Evolutionary conservation across 2,888 invertebrate species (phyloP).

Genomic region (Empis stercorea): DNA sequence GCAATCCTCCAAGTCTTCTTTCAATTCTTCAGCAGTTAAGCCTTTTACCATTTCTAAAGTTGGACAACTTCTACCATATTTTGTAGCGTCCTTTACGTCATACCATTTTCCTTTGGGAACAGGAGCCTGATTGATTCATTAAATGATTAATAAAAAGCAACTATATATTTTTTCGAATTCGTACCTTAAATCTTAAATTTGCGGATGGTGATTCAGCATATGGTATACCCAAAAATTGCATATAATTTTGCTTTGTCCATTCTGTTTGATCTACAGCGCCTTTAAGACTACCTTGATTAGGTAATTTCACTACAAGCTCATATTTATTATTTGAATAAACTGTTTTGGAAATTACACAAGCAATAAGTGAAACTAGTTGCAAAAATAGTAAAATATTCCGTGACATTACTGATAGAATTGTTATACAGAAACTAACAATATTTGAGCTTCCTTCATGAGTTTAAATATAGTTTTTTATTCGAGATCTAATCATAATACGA

Average conservation of each 20-base stretch:
- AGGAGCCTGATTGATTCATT: slow-evolving; percentile 23
- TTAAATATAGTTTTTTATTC: too few relatives aligned
- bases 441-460: too few relatives aligned
- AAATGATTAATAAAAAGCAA: too few relatives aligned
- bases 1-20: slow-evolving; percentile 32
- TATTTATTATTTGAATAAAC: too few relatives aligned
- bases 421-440: too few relatives aligned
- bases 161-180: too few relatives aligned
- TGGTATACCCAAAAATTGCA: slow-evolving; percentile 31
- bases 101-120: slow-evolving; percentile 25
- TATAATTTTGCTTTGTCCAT: slow-evolving; percentile 25
- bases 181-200: slow-evolving; percentile 25
- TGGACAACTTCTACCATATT: slow-evolving; percentile 29
- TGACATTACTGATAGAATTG: too few relatives aligned
- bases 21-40: slow-evolving; percentile 16
- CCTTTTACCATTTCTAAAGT: slow-evolving; percentile 19
- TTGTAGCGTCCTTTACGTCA: slow-evolving; percentile 21
- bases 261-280: slow-evolving; percentile 23
- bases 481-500: too few relatives aligned
- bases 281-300: slow-evolving; percentile 18
- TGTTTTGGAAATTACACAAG: too few relatives aligned
- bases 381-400: too few relatives aligned
- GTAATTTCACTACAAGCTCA: too few relatives aligned
- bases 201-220: slow-evolving; percentile 29
- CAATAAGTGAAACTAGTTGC: too few relatives aligned